A percentile compares a stretch with the other conserved stretches of the same genome.
phyloP scores from a whole-genome alignment of 2,113 vertebrate species.

The Xenus cinereus region DNA sequence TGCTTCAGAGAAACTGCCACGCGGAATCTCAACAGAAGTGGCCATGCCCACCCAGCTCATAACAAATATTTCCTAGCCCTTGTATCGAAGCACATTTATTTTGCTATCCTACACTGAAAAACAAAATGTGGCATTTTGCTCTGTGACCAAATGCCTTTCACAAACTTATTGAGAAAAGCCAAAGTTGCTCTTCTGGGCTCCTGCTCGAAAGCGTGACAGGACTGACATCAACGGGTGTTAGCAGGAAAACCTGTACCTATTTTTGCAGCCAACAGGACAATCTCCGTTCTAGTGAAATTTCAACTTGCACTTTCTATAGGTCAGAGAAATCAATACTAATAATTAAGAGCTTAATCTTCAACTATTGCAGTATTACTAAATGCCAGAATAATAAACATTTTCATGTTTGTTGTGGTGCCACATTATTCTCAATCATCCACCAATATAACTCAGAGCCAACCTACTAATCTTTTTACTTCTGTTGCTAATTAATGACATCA shows the following conservation, averaged over 20 bases:
- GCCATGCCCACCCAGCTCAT: not conserved
- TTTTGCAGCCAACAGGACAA: not conserved
- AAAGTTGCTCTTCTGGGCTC: not conserved
- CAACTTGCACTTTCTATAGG: not conserved
- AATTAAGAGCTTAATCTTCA: slow-evolving; percentile 1
- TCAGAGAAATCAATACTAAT: not conserved
- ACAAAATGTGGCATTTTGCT: not conserved
- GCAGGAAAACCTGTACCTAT: not conserved
- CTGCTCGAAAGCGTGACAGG: not conserved
- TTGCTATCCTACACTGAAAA: not conserved
- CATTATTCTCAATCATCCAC: not conserved
- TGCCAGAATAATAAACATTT: not conserved
- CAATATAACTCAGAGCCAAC: not conserved
- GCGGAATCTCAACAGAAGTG: not conserved
- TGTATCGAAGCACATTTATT: not conserved
- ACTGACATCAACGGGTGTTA: not conserved
- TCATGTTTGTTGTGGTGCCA: not conserved
- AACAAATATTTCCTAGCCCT: not conserved
- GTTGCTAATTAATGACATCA: not conserved
- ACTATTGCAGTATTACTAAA: not conserved
- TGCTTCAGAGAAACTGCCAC: not conserved
- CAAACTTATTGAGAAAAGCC: not conserved
- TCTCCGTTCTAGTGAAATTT: not conserved
- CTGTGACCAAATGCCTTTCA: not conserved
- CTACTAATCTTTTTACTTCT: slow-evolving; percentile 5